Evolutionary conservation across 2,113 vertebrate species (phyloP).

Genomic region (Malurus elegans): DNA sequence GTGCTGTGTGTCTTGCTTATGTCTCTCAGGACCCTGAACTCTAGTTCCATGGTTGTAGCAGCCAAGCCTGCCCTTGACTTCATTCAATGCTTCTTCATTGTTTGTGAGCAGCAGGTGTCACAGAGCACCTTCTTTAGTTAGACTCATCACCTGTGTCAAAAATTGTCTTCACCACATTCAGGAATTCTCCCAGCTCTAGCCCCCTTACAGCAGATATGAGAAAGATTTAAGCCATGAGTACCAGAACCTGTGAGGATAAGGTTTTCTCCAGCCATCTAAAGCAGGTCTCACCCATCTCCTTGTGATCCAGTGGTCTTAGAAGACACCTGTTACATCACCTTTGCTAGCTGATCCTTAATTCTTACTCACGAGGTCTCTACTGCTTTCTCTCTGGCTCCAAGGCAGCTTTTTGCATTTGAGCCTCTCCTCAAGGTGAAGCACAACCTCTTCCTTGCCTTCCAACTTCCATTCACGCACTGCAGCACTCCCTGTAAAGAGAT

Average conservation of each 20-base stretch:
- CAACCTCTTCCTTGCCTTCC: neutral
- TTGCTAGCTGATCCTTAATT: neutral
- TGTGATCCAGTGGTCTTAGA: neutral
- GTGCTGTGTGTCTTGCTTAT: neutral
- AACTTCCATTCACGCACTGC: neutral
- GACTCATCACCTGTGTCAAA: neutral
- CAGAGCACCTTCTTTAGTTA: neutral
- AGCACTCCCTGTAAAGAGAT: neutral
- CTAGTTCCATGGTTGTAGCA: neutral
- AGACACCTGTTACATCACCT: neutral
- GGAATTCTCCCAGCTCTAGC: neutral
- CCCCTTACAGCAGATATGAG: neutral
- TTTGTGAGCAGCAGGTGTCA: neutral
- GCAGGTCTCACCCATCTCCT: neutral
- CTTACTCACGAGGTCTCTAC: neutral
- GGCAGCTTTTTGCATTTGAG: neutral
- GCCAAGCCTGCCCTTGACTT: neutral
- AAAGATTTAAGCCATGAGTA: neutral
- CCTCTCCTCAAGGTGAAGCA: neutral
- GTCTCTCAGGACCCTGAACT: neutral
- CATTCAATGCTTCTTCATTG: neutral
- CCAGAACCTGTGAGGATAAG: neutral
- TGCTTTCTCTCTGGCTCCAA: neutral
- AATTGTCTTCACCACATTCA: neutral
- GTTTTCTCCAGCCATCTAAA: neutral